A percentile compares a stretch with the other conserved stretches of the same genome.
phyloP scores from a whole-genome alignment of 2,888 invertebrate species.

The Leucophenga montana region DNA sequence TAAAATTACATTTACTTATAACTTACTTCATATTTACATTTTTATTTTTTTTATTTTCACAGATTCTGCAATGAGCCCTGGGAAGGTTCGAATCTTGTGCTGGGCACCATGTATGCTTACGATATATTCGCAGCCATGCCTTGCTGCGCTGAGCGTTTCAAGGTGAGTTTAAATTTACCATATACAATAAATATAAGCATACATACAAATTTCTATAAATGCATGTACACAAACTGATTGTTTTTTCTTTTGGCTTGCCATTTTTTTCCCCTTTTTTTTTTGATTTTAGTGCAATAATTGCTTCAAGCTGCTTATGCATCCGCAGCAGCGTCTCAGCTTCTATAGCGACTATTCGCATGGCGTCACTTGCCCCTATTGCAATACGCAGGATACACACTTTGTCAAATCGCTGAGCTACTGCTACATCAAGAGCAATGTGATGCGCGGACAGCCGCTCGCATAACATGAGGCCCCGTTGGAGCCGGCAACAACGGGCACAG shows the following conservation, averaged over 20 bases:
- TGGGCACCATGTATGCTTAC: conserved; percentile 98
- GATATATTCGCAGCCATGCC: conserved; percentile 98
- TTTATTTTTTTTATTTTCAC: conserved; percentile 28
- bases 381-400: conserved; percentile 92
- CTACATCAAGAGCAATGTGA: conserved; percentile 83
- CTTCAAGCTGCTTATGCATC: conserved; percentile 89
- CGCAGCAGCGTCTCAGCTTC: conserved; percentile 89
- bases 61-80: conserved; percentile 87
- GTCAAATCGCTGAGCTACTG: conserved; percentile 91
- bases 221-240: too few species aligned
- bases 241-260: not conserved
- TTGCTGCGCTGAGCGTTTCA: conserved; percentile 93
- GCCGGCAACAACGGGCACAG: conserved; percentile 69
- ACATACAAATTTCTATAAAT: too few species aligned
- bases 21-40: too few species aligned
- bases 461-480: conserved; percentile 87
- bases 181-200: not conserved
- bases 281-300: conserved; percentile 89
- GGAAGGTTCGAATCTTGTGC: conserved; percentile 93
- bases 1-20: too few species aligned
- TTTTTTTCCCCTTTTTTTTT: not conserved
- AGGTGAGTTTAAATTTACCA: conserved; percentile 76
- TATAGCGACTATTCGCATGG: conserved; percentile 96
- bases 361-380: conserved; percentile 93
- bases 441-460: conserved; percentile 86